phyloP scores from a whole-genome alignment of 2,113 vertebrate genomes.

The Pholis gunnellus region DNA sequence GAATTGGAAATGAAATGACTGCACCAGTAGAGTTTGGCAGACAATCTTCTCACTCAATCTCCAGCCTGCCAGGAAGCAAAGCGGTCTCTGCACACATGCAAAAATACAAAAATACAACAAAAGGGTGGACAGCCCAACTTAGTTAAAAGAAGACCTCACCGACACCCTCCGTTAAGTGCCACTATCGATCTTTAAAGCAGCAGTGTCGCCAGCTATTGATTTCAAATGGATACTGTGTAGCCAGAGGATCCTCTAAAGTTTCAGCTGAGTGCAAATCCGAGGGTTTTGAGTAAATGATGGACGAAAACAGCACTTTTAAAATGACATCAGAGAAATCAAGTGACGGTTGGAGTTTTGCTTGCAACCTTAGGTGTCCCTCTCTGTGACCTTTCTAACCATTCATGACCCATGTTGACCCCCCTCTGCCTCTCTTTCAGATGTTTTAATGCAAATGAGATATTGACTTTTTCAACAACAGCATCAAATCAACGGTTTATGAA shows the following conservation, averaged over 20 bases:
- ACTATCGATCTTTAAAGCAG: slow-evolving; percentile 64
- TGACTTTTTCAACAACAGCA: background rate
- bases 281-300: slow-evolving; percentile 56
- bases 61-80: background rate
- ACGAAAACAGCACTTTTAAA: slow-evolving; percentile 46
- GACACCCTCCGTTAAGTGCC: slow-evolving; percentile 49
- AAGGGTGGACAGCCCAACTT: slow-evolving; percentile 2
- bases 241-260: slow-evolving; percentile 62
- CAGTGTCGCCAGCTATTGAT: slow-evolving; percentile 65
- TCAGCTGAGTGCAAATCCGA: slow-evolving; percentile 65
- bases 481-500: background rate
- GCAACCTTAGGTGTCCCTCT: slow-evolving; percentile 37
- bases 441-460: background rate
- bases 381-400: background rate
- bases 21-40: background rate
- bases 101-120: slow-evolving; percentile 8
- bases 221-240: slow-evolving; percentile 21
- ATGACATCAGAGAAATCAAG: slow-evolving; percentile 38
- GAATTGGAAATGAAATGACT: background rate
- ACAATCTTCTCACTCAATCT: background rate
- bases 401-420: background rate
- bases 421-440: background rate
- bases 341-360: slow-evolving; percentile 8
- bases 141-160: slow-evolving; percentile 24
- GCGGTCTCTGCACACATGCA: background rate